These are phyloP conservation scores for Drosophila suboccidentalis DNA, from an alignment of 2,888 invertebrate genomes.

Conservation along the genomic window DNA sequence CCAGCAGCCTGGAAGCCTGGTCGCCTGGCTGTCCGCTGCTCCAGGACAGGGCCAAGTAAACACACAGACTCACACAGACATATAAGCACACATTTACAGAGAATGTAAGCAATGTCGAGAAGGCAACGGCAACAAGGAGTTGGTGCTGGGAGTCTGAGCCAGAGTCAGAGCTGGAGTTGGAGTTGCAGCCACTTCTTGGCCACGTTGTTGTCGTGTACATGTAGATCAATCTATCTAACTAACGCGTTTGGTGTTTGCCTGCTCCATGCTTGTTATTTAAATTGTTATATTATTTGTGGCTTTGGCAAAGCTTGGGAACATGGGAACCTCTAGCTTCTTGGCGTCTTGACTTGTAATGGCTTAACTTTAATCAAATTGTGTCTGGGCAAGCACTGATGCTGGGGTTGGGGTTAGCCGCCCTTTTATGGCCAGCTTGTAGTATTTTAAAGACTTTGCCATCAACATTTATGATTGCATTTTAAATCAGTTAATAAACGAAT, in stretches of 20 bases:
- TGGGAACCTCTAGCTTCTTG: conserved; percentile 46
- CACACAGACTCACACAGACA: conserved; percentile 16
- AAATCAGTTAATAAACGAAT: conserved; percentile 66
- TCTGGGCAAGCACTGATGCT: conserved; percentile 41
- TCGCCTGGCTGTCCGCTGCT: conserved; percentile 30
- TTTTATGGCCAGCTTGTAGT: conserved; percentile 51
- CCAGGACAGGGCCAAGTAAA: conserved; percentile 41
- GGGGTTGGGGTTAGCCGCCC: conserved; percentile 33
- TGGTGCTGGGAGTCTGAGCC: conserved; percentile 31
- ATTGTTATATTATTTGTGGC: conserved; percentile 81
- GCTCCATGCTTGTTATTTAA: conserved; percentile 77
- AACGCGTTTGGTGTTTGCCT: conserved; percentile 80
- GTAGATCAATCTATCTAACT: conserved; percentile 82
- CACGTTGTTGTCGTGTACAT: conserved; percentile 75
- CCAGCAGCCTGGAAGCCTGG: conserved; percentile 30
- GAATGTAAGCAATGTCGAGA: conserved; percentile 27
- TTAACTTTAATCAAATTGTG: conserved; percentile 77
- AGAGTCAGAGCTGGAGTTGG: background rate
- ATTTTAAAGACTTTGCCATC: conserved; percentile 49
- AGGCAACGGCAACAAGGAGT: conserved; percentile 57
- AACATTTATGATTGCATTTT: conserved; percentile 63
- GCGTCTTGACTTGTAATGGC: conserved; percentile 62
- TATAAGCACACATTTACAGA: conserved; percentile 6
- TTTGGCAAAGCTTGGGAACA: conserved; percentile 67
- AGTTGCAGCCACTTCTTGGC: conserved; percentile 50